Percentiles rank a stretch among this genome's conserved stretches.
These are phyloP conservation scores for Pseudococcus longispinus DNA, from an alignment of 2,888 invertebrate genomes.

Conservation along the genomic window DNA sequence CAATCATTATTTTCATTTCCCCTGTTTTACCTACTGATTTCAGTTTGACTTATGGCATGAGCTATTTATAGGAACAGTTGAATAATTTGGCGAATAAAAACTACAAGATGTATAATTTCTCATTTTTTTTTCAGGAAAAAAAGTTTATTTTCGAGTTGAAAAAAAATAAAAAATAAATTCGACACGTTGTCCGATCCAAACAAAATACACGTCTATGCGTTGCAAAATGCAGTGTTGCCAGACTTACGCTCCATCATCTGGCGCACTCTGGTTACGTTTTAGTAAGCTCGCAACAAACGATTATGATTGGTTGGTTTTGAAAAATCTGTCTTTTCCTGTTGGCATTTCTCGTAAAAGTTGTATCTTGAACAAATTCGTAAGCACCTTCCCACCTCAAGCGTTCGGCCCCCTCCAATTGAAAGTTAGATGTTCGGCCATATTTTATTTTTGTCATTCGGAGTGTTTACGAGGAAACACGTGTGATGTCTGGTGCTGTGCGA, in stretches of 20 bases:
- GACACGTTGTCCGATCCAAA: not conserved
- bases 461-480: constrained; percentile 55
- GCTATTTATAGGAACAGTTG: no score
- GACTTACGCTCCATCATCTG: not conserved
- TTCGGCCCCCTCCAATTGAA: constrained; percentile 59
- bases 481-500: constrained; percentile 55
- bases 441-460: constrained; percentile 57
- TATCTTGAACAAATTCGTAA: constrained; percentile 58
- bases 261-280: not conserved
- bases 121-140: no score
- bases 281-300: constrained; percentile 59
- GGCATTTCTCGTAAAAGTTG: constrained; percentile 61
- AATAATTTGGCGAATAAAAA: no score
- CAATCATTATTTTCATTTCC: no score
- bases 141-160: no score
- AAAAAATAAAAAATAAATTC: no score
- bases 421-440: constrained; percentile 57
- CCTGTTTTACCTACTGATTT: no score
- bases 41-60: no score
- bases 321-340: constrained; percentile 61
- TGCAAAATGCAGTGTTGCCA: not conserved
- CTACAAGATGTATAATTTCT: no score
- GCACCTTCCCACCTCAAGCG: constrained; percentile 60
- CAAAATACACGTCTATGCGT: not conserved
- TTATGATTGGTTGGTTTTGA: constrained; percentile 60